Conservation (phyloP, 2,113 vertebrate species). For the Prionailurus viverrinus region DNA sequence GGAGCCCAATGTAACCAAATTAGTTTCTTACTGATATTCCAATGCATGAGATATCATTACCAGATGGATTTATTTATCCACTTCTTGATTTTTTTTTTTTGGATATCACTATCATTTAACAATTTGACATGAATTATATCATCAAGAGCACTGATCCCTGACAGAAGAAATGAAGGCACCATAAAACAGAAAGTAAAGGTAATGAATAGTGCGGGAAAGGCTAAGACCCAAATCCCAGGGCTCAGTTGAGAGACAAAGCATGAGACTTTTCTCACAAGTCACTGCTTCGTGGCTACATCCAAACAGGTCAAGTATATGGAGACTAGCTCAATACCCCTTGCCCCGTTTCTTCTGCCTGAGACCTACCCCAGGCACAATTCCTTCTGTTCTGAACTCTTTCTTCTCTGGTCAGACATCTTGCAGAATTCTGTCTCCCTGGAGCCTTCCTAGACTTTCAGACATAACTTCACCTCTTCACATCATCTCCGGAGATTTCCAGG, state of each 20-base stretch:
- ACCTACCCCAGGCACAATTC: neutral
- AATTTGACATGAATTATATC: neutral
- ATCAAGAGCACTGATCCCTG: neutral
- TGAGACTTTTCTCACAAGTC: neutral
- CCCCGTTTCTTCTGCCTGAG: neutral
- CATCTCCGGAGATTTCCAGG: neutral
- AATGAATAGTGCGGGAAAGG: neutral
- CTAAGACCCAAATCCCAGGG: neutral
- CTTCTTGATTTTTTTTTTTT: neutral
- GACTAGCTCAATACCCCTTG: neutral
- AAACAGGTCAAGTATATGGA: neutral
- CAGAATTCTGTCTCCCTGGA: slow-evolving; percentile 3
- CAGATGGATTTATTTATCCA: neutral
- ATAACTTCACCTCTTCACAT: neutral
- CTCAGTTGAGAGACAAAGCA: neutral
- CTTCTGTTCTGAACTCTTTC: neutral
- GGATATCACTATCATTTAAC: neutral
- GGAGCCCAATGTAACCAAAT: neutral
- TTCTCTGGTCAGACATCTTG: neutral
- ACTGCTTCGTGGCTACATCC: neutral
- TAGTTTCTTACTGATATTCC: slow-evolving; percentile 40
- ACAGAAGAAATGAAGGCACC: neutral
- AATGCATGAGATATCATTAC: neutral
- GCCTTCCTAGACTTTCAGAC: neutral
- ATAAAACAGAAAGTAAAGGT: neutral